Conservation (phyloP, 64 coral and sea anemone species). For the Anthopleura sola region DNA sequence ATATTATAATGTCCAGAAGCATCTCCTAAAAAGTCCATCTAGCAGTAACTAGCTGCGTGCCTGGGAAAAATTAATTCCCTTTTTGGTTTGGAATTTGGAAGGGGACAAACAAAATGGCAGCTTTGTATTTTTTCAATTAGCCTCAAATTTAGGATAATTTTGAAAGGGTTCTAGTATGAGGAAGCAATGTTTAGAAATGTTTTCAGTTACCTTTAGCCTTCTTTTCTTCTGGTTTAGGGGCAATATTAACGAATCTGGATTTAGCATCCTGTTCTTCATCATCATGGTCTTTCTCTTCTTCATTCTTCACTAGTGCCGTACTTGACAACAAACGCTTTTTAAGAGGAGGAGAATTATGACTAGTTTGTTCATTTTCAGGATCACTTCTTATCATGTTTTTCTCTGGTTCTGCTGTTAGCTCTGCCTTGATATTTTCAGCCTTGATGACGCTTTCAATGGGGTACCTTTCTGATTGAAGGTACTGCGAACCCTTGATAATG, state of each 20-base stretch:
- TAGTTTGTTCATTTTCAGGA: neutral
- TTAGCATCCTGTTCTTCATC: neutral
- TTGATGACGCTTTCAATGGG: neutral
- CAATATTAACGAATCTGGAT: slow-evolving; percentile 24
- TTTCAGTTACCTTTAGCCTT: neutral
- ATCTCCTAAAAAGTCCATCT: too few relatives aligned
- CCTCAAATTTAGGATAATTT: too few relatives aligned
- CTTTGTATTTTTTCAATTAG: too few relatives aligned
- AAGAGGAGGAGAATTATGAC: neutral
- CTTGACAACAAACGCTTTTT: neutral
- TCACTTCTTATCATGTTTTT: neutral
- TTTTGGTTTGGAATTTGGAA: too few relatives aligned
- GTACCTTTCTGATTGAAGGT: neutral
- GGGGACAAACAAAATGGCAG: too few relatives aligned
- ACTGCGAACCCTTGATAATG: neutral
- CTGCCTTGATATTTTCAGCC: neutral
- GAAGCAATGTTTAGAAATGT: too few relatives aligned
- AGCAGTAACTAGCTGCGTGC: too few relatives aligned
- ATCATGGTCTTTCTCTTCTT: neutral
- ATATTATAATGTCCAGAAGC: too few relatives aligned
- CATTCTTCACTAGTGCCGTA: neutral
- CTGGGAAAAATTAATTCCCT: too few relatives aligned
- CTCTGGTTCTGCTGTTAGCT: neutral
- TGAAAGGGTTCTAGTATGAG: too few relatives aligned
- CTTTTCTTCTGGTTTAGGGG: slow-evolving; percentile 9